These are phyloP conservation scores for Piprites chloris DNA, from an alignment of 2,113 vertebrate species.

Conservation along the genomic window DNA sequence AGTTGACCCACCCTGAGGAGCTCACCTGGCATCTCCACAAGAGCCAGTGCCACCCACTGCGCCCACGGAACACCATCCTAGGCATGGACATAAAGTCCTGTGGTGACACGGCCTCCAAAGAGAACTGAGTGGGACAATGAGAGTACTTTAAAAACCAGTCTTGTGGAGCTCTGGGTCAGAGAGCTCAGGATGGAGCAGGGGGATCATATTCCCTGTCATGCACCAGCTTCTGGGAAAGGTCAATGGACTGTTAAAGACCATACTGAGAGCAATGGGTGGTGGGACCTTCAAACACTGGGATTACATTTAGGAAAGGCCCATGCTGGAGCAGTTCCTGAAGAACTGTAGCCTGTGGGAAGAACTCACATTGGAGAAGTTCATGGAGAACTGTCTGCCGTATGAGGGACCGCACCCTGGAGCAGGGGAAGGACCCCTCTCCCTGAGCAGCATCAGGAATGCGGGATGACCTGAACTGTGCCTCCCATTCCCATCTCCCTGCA, in stretches of 20 bases:
- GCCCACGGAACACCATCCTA: too few relatives aligned
- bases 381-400: neutral
- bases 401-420: neutral
- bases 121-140: too few relatives aligned
- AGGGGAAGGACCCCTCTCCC: neutral
- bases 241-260: too few relatives aligned
- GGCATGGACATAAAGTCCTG: too few relatives aligned
- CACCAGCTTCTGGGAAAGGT: neutral
- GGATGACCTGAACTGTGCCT: neutral
- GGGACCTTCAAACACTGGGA: too few relatives aligned
- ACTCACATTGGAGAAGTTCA: neutral
- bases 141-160: too few relatives aligned
- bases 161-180: neutral
- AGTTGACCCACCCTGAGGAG: conserved; percentile 92
- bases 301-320: neutral
- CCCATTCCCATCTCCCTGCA: neutral
- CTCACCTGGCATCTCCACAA: conserved; percentile 32
- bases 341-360: neutral
- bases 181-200: neutral
- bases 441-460: neutral
- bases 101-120: too few relatives aligned
- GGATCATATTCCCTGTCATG: neutral
- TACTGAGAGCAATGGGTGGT: neutral
- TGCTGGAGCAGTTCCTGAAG: neutral
- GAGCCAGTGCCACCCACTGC: too few relatives aligned